Evolutionary conservation across 2,888 invertebrate genomes (phyloP).

Genomic region (Coenonympha arcania): DNA sequence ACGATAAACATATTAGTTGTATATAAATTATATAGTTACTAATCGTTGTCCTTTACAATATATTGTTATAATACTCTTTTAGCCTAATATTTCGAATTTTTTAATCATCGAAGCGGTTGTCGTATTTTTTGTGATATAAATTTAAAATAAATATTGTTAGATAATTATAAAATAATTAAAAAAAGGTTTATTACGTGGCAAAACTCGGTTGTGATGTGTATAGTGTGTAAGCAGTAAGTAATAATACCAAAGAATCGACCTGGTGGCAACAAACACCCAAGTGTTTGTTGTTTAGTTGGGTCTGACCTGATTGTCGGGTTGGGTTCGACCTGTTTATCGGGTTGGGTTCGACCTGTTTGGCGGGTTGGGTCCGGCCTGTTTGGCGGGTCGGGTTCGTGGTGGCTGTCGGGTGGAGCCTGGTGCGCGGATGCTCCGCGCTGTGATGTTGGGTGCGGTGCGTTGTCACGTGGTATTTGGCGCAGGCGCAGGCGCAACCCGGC

Average conservation of each 20-base stretch:
- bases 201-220: constrained; percentile 74
- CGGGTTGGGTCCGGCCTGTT: constrained; percentile 3
- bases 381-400: too few relatives aligned
- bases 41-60: constrained; percentile 54
- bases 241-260: too few relatives aligned
- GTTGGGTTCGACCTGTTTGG: constrained; percentile 10
- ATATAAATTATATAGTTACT: constrained; percentile 33
- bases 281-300: too few relatives aligned
- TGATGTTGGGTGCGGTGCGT: constrained; percentile 54
- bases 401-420: constrained; percentile 16
- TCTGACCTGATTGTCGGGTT: background rate
- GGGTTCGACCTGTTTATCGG: background rate
- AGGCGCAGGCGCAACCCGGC: constrained; percentile 72
- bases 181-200: constrained; percentile 52
- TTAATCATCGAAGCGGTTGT: constrained; percentile 73
- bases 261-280: too few relatives aligned
- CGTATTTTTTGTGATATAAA: constrained; percentile 71
- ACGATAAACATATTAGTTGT: constrained; percentile 33
- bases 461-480: constrained; percentile 63
- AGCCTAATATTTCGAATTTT: constrained; percentile 52
- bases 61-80: too few relatives aligned
- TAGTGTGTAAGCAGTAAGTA: constrained; percentile 66
- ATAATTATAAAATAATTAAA: constrained; percentile 23
- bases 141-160: constrained; percentile 35
- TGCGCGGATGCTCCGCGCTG: constrained; percentile 54